Evolutionary conservation across 2,113 vertebrate species (phyloP), one percentile per base, ranked within the genome.

Genomic region (Mus spicilegus): DNA sequence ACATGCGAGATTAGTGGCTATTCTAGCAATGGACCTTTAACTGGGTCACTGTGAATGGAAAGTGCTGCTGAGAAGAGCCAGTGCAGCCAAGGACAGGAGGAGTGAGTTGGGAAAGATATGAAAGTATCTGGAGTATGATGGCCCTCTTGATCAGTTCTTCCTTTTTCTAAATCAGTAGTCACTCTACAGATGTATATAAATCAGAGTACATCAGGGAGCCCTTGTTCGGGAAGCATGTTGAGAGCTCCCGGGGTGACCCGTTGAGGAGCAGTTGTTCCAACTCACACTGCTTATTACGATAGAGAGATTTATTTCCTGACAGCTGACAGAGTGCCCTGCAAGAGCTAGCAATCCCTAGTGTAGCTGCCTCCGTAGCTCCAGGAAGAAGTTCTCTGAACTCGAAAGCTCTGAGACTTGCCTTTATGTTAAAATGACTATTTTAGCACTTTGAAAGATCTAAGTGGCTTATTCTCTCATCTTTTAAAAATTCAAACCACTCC

Each of bases 381-480:
- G 93, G 77, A 97, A 78, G 95, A 89, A 90, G 95, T 97, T 94
- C 93, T 97, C 93, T 95, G 92, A 97, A 95, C 93, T 94, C 97
- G 20, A 84, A 95, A 93, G 85, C 72, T 94, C 70, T 0, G 7
- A 97, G 90, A 86, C 67, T 96, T 90, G 67, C 94, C 90, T 97
- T 94, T 78, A 95, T 86, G 78, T 92, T 93, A 96, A 97, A 97
- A 97, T 72, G 95, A 96, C 81, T 88, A 85, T 95, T 90, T 94
- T 63, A 42, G 86, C 73, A 92, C 95, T 97, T 92, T 96, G 90
- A 96, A 97, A 93, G 97, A 97, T 97, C 97, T 96, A 90, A 97
- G 96, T 42, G 84, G 65, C 76, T 93, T 88, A 89, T 90, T 82
- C 90, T 96, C 88, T 97, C 87, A 96, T 97, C 90, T 96, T 92